These are phyloP conservation scores for Enteromius argenteus DNA, from an alignment of 2,797 vertebrate genomes.

Conservation along the genomic window DNA sequence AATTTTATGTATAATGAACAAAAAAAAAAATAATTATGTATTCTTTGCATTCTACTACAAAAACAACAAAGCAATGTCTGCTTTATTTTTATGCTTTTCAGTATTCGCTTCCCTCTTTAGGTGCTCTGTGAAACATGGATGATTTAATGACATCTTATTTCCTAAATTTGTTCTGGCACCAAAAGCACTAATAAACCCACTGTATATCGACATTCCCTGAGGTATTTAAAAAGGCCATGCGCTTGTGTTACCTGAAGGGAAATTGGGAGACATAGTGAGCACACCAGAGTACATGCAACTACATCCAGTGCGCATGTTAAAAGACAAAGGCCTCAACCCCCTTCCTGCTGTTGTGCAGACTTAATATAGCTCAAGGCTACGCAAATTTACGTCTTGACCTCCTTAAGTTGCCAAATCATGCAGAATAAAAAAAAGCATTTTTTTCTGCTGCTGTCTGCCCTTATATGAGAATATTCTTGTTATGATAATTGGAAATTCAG, in stretches of 20 bases:
- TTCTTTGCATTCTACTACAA: background rate
- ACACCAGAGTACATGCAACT: slow-evolving; percentile 72
- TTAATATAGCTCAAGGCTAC: slow-evolving; percentile 75
- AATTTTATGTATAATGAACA: background rate
- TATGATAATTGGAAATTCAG: slow-evolving; percentile 81
- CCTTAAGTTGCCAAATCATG: slow-evolving; percentile 72
- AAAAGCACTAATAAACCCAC: slow-evolving; percentile 76
- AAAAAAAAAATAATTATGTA: background rate
- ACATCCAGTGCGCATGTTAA: slow-evolving; percentile 37
- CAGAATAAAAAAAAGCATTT: slow-evolving; percentile 64
- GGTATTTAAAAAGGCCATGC: slow-evolving; percentile 67
- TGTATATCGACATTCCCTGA: slow-evolving; percentile 68
- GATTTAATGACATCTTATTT: slow-evolving; percentile 84
- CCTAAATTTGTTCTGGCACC: slow-evolving; percentile 81
- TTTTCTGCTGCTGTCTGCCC: slow-evolving; percentile 45
- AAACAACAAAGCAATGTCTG: background rate
- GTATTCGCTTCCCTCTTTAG: slow-evolving; percentile 69
- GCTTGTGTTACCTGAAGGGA: slow-evolving; percentile 77
- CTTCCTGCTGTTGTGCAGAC: slow-evolving; percentile 59
- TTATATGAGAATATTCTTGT: slow-evolving; percentile 75
- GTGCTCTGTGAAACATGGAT: slow-evolving; percentile 80
- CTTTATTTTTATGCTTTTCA: background rate
- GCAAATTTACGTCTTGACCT: slow-evolving; percentile 72
- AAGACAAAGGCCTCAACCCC: slow-evolving; percentile 12
- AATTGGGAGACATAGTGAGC: slow-evolving; percentile 67